Evolutionary conservation across 2,797 vertebrate genomes (phyloP).

Genomic region (Tarsius wallacei): DNA sequence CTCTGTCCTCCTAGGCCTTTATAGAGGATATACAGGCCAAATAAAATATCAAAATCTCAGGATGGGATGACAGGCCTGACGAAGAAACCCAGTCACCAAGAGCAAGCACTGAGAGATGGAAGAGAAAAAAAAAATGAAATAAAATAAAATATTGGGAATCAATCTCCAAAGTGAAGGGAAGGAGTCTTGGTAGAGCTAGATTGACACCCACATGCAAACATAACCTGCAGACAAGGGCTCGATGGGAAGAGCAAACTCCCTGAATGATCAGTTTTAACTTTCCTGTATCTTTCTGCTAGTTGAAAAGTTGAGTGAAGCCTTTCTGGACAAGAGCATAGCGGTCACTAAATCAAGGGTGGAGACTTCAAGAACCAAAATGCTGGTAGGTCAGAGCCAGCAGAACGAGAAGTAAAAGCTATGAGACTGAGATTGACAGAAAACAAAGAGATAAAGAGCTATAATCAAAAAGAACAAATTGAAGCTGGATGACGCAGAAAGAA

Average conservation of each 20-base stretch:
- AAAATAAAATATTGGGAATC: neutral
- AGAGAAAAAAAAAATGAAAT: neutral
- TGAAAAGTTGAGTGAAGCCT: neutral
- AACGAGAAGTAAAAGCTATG: neutral
- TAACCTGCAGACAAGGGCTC: neutral
- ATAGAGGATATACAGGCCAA: neutral
- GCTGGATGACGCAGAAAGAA: neutral
- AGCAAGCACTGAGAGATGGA: neutral
- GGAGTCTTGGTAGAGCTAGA: neutral
- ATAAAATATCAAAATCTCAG: slow-evolving; percentile 25
- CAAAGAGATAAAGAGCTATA: neutral
- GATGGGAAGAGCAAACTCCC: neutral
- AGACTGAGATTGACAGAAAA: neutral
- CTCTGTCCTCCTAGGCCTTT: neutral
- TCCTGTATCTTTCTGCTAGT: neutral
- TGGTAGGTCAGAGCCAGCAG: neutral
- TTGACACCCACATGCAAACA: neutral
- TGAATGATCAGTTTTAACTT: neutral
- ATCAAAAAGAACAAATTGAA: neutral
- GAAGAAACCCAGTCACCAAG: neutral
- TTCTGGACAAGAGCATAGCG: neutral
- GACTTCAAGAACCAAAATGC: neutral
- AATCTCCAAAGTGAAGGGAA: neutral
- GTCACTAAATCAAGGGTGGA: neutral
- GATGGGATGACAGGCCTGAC: neutral